Evolutionary conservation across 2,888 invertebrate genomes (phyloP).

Genomic region (Steinernema carpocapsae): DNA sequence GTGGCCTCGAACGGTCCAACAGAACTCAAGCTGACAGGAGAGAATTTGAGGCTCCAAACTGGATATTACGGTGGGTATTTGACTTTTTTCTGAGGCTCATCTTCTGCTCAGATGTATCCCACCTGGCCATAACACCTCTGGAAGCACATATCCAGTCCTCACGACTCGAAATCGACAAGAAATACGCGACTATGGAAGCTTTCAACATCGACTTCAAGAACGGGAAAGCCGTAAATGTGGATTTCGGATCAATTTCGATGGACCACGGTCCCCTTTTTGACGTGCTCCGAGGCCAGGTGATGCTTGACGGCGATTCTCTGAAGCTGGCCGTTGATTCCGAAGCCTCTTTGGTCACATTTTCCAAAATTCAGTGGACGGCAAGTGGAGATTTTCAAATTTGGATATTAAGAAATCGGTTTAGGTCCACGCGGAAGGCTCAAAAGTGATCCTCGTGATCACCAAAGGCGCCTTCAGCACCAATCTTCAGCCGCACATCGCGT

Average conservation of each 20-base stretch:
- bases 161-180: background rate
- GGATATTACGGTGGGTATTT: conserved; percentile 33
- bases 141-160: background rate
- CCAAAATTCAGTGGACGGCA: background rate
- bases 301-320: background rate
- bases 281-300: conserved; percentile 3
- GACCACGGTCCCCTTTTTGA: too few species aligned
- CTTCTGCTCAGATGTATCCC: conserved; percentile 22
- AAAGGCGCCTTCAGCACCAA: background rate
- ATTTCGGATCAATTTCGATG: too few species aligned
- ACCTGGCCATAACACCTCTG: background rate
- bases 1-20: background rate
- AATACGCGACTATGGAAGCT: background rate
- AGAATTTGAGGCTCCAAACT: conserved; percentile 31
- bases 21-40: background rate
- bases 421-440: background rate
- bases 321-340: background rate
- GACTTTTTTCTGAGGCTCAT: background rate
- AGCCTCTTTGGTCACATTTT: background rate
- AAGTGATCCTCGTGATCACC: background rate
- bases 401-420: background rate
- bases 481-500: conserved; percentile 34
- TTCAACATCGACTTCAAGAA: background rate
- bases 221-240: background rate
- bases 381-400: background rate